These are phyloP conservation scores for Griposia aprilina DNA, from an alignment of 2,888 invertebrate genomes.

Conservation along the genomic window DNA sequence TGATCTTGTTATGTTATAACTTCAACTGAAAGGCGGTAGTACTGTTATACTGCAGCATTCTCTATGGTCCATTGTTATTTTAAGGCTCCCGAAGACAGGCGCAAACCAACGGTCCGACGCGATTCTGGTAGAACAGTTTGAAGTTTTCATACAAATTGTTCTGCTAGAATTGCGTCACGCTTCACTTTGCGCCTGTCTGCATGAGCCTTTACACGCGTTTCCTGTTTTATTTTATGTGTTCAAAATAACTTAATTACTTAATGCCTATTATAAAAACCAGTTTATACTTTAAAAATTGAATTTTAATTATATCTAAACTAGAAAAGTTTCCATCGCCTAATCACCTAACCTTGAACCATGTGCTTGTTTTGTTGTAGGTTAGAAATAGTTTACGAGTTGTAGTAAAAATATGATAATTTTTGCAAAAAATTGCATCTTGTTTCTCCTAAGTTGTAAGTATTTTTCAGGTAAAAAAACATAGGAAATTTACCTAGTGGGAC, in stretches of 20 bases:
- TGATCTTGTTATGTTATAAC: too few species aligned
- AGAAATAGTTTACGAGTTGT: not conserved
- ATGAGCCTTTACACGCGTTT: too few species aligned
- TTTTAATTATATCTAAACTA: not conserved
- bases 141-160: not conserved
- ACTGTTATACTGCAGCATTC: too few species aligned
- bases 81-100: not conserved
- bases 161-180: not conserved
- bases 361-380: not conserved
- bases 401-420: not conserved
- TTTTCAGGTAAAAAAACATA: not conserved
- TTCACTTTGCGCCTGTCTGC: too few species aligned
- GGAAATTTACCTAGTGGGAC: not conserved
- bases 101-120: not conserved
- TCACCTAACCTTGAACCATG: constrained; percentile 8
- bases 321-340: not conserved
- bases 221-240: too few species aligned
- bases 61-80: too few species aligned
- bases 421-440: not conserved
- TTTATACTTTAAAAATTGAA: not conserved
- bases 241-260: too few species aligned
- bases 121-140: not conserved
- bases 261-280: not conserved
- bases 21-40: too few species aligned
- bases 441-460: not conserved